A percentile compares a stretch with the other conserved stretches of the same genome.
phyloP scores from a whole-genome alignment of 2,113 vertebrate genomes.

The Neofelis nebulosa region DNA sequence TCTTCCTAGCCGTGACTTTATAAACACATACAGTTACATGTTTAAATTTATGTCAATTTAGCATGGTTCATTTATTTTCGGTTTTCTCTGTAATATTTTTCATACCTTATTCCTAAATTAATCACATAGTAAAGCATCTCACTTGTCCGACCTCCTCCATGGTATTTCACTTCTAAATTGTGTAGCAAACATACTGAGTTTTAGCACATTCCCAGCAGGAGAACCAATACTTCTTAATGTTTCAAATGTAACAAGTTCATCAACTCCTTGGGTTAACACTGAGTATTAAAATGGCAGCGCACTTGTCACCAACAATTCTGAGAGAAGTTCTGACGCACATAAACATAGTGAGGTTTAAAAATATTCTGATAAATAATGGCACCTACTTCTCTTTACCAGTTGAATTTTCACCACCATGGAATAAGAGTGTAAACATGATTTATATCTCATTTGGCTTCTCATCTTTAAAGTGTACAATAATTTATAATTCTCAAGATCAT shows the following conservation, averaged over 20 bases:
- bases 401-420: background rate
- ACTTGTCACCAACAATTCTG: background rate
- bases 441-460: background rate
- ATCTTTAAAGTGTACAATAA: background rate
- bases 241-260: background rate
- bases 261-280: background rate
- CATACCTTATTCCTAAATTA: background rate
- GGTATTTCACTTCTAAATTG: background rate
- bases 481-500: background rate
- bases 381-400: background rate
- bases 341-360: background rate
- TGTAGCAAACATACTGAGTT: background rate
- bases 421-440: background rate
- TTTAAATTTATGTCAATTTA: background rate
- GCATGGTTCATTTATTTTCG: background rate
- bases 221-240: background rate
- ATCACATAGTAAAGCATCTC: background rate
- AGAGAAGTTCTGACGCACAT: background rate
- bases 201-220: background rate
- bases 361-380: background rate
- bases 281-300: background rate
- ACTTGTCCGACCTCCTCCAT: background rate
- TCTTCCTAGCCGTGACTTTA: background rate
- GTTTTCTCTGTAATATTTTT: background rate
- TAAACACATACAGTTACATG: background rate